Base-by-base conservation (phyloP, 2,888 invertebrate genomes). In the Germaria angustata region DNA sequence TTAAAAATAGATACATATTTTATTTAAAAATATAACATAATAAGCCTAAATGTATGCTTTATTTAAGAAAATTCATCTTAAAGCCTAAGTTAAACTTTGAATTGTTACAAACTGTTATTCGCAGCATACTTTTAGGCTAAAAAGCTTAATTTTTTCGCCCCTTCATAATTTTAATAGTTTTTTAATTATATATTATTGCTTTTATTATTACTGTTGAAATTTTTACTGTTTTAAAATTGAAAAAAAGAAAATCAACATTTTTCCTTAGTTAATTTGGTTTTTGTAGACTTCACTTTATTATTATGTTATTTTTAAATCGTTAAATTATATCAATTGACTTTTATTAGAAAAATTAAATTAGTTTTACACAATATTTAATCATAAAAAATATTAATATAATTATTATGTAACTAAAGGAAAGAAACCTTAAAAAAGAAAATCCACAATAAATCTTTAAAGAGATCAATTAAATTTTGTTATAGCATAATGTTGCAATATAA, bases 261-360 rank as follows among this genome's bases (percentile, higher is more conserved):
- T 41, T 39, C 28, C 57, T 71, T 81, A 81, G 81, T 68, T 73
- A 46, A 78, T 78, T 81, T 81, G 81, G 81, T 78, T 81, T 57
- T 71, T 78, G 66, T 72, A 72, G 72, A 36, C 68, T 22, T 46
- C 39, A 34, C 69, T 32, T 61, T 69, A 68, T 76, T 76, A 61
- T 73, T 63, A 59, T 59, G 6, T 28, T 39, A 39, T 36, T 28
- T 53, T 72, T 34, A 53, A 73, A 72, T 59, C 44, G 66, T 66
- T 80, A 65, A 78, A 63, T 49, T 76, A 57, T 72, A 72, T 71
- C 65, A 71, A 81, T 81, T 77, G 77, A 77, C 44, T 81, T 78
- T 68, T 72, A 66, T 68, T 81, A 81, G 81, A 22, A 55, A 77
- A 77, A 68, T 81, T 81, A 78, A 81, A 61, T 28, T 77, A 81